Percentiles rank a stretch among this genome's conserved stretches.
Evolutionary conservation across 2,113 vertebrate genomes (phyloP).

Genomic region (Sceloporus undulatus): DNA sequence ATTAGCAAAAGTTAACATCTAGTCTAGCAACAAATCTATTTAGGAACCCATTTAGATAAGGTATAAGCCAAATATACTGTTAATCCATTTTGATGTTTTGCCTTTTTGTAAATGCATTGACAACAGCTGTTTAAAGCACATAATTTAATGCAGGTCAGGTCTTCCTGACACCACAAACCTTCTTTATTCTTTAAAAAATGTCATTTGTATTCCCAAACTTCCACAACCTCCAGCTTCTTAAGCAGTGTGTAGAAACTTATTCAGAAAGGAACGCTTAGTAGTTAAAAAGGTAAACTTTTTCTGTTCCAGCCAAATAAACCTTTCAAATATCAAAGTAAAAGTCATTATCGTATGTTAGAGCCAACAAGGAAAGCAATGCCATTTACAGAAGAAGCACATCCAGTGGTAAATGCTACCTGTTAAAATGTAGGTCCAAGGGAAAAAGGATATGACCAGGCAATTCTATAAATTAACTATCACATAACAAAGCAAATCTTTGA

Average conservation of each 20-base stretch:
- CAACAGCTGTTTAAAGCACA: too few species aligned
- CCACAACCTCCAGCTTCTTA: too few species aligned
- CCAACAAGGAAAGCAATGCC: not conserved
- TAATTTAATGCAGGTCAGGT: too few species aligned
- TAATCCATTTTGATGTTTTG: not conserved
- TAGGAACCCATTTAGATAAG: not conserved
- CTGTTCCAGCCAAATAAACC: not conserved
- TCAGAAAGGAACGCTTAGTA: not conserved
- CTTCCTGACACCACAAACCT: too few species aligned
- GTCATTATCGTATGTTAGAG: not conserved
- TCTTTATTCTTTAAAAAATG: too few species aligned
- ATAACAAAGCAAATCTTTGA: not conserved
- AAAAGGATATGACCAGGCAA: not conserved
- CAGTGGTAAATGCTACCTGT: not conserved
- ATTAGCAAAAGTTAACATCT: not conserved
- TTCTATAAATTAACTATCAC: not conserved
- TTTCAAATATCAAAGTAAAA: not conserved
- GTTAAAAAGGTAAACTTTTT: not conserved
- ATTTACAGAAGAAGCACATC: not conserved
- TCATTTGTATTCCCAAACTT: too few species aligned
- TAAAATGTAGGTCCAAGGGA: not conserved
- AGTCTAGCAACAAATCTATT: not conserved
- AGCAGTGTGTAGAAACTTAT: slow-evolving; percentile 20
- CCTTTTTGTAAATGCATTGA: slow-evolving; percentile 9
- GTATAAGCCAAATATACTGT: not conserved